Base-by-base conservation (phyloP, 64 coral and sea anemone species). In the Hydrozoanthus tunicans region DNA sequence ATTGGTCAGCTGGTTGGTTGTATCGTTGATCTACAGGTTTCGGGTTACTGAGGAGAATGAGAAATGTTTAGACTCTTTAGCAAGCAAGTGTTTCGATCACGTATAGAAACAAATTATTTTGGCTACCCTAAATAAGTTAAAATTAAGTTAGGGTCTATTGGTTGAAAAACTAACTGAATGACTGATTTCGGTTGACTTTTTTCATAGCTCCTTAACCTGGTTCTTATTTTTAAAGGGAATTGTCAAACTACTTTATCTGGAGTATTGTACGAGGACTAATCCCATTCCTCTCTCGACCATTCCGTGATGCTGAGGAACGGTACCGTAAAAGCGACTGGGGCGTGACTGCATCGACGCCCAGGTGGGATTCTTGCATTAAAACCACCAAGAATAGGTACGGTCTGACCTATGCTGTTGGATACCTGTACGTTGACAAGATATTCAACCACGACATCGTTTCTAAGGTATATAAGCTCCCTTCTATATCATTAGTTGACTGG, bases 241-340 rank as follows among this genome's bases (percentile, higher is more conserved):
- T 96, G 76, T 96, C 94, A 23, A 90, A 96, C 77, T 96, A 96
- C 82, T 96, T 96, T 25, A 93, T 96, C 13, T 96, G 94, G 94
- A 96, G 23, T 4, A 77, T 96, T 12, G 58, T 96, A 17, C 92
- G 82, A 24, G 64, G 90, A 53, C 43, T 96, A 20, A 70, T 89
- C 10, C 94, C 92, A 82, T 96, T 96, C 59, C 92, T 96, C 9
- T 96, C 94, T 59, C 93, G 81, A 77, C 89, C 94, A 5, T 96
- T 93, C 69, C 88, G 92, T 72, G 81, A 96, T 5, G 94, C 81
- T 54, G 94, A 93, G 73, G 53, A 69, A 53, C 70, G 60, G 55
- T 96, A 88, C 72, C 83, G 84, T 78, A 93, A 64, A 6, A 32
- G 11, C 54, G 66, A 53, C 60, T 56, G 70, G 64, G 80, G 86